Evolutionary conservation across 2,797 vertebrate species (phyloP), one percentile per base, ranked within the genome.

Genomic region (Notoglanidium macrostoma): DNA sequence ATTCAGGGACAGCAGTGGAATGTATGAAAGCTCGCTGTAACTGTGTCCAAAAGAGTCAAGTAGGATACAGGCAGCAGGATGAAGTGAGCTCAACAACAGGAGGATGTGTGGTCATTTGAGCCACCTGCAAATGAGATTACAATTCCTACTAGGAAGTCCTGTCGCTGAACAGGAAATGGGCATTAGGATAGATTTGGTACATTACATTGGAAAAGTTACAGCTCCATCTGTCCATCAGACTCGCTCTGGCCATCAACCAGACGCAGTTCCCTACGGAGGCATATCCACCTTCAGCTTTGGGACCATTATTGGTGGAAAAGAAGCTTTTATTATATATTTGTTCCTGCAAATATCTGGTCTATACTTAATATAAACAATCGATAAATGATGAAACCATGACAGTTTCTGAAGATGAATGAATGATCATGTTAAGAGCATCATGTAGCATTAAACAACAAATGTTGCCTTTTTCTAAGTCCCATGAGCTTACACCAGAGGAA

Each of bases 101-200:
- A 89, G 85, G 90, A 90, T 78, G 74, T 88, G 73, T 81, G 59
- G 40, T 87, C 85, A 89, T 74, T 74, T 74, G 57, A 86, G 21
- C 84, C 80, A 87, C 74, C 88, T 88, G 81, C 65, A 65, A 72
- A 84, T 57, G 51, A 77, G 32, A 85, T 61, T 78, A 59, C 44
- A 49, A 26, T 72, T 84, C 88, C 63, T 55, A 76, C 89, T 51
- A 89, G 89, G 91, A 89, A 87, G 87, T 83, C 87, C 92, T 89
- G 92, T 89, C 89, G 89, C 90, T 91, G 87, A 87, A 90, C 80
- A 93, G 94, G 94, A 95, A 95, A 93, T 32, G 63, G 92, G 90
- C 88, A 93, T 91, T 67, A 85, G 82, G 94, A 94, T 91, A 92
- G 21, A 49, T 49, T n/a, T 29, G 29, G 9, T n/a, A 83, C 6